Percentiles rank a stretch among this genome's conserved stretches.
These are phyloP conservation scores for Heterohyrax brucei DNA, from an alignment of 2,797 vertebrate species.

Conservation along the genomic window DNA sequence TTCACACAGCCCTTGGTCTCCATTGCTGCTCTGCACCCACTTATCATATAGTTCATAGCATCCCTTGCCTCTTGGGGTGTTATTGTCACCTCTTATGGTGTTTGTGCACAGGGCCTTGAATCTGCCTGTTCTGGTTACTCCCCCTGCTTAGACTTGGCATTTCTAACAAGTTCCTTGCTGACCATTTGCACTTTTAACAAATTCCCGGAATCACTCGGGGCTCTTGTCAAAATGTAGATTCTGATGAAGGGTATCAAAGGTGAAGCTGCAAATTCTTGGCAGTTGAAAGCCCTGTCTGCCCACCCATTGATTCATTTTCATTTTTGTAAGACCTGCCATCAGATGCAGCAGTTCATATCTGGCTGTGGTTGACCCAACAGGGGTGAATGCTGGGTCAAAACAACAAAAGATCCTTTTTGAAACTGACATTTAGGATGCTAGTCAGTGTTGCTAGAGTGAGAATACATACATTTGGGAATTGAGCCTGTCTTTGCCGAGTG, in stretches of 20 bases:
- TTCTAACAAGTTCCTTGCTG: too few species aligned
- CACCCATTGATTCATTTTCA: neutral
- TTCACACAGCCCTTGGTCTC: neutral
- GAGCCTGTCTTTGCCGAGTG: neutral
- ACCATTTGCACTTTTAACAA: too few species aligned
- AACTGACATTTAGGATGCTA: neutral
- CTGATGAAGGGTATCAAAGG: too few species aligned
- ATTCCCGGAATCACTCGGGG: too few species aligned
- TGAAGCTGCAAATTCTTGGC: too few species aligned
- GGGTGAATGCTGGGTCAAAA: neutral
- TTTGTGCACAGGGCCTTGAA: neutral
- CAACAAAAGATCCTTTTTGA: neutral
- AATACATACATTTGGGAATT: neutral
- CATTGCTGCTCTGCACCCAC: neutral
- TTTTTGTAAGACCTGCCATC: neutral
- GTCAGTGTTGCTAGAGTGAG: neutral
- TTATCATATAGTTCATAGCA: neutral
- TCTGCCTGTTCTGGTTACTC: too few species aligned
- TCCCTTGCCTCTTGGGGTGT: neutral
- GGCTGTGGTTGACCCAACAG: neutral
- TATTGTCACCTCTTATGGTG: neutral
- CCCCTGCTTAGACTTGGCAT: too few species aligned
- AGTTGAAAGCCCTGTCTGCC: too few species aligned
- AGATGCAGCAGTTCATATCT: neutral
- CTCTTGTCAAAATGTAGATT: too few species aligned